phyloP scores from a whole-genome alignment of 2,797 vertebrate genomes.

The Catamblyrhynchus diadema region DNA sequence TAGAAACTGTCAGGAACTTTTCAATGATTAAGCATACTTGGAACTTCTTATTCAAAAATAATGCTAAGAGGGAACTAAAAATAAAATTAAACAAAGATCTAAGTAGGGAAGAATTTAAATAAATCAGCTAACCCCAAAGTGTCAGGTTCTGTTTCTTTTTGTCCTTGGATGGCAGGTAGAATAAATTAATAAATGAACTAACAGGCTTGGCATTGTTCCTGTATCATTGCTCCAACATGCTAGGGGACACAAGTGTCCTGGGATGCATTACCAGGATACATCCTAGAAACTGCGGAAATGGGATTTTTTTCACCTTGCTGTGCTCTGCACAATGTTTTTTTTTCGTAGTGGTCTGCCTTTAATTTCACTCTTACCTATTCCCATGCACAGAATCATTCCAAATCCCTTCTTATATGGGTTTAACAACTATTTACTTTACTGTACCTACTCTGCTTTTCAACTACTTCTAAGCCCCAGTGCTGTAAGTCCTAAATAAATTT shows the following conservation, averaged over 20 bases:
- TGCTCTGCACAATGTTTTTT: neutral
- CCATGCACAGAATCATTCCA: neutral
- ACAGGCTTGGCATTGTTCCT: neutral
- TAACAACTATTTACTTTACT: neutral
- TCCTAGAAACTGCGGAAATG: neutral
- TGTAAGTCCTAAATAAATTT: neutral
- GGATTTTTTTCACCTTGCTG: neutral
- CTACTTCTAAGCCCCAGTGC: neutral
- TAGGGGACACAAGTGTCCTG: neutral
- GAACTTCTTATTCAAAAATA: neutral
- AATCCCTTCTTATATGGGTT: neutral
- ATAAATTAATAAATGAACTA: conserved; percentile 23
- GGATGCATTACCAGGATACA: neutral
- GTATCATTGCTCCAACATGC: neutral
- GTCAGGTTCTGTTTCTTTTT: neutral
- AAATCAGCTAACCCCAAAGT: neutral
- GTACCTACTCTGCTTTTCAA: neutral
- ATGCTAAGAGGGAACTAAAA: neutral
- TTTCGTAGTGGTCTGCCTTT: neutral
- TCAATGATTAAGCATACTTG: neutral
- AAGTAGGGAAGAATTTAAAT: neutral
- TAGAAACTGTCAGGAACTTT: neutral
- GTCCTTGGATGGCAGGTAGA: neutral
- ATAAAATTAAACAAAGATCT: neutral
- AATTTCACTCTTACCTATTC: neutral